These are phyloP conservation scores for Spheniscus mendiculus DNA, from an alignment of 2,113 vertebrate genomes.

Conservation along the genomic window DNA sequence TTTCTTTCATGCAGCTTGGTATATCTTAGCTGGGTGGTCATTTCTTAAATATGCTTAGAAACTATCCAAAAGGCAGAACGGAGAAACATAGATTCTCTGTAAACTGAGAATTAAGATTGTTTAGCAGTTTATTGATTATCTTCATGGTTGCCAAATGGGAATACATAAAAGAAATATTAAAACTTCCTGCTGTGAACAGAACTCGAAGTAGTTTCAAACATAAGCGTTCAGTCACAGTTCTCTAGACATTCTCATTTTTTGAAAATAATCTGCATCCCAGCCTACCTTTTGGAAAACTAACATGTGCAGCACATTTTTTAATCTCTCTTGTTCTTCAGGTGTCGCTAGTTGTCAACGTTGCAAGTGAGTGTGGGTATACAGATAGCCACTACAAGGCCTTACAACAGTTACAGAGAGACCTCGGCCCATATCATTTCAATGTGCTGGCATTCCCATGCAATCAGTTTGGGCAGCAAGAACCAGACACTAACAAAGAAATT, in stretches of 20 bases:
- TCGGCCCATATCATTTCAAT: conserved; percentile 92
- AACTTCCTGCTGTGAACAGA: neutral
- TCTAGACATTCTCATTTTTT: neutral
- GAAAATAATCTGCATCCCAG: neutral
- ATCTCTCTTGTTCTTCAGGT: conserved; percentile 75
- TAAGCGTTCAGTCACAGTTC: neutral
- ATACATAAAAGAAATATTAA: neutral
- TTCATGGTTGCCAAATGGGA: neutral
- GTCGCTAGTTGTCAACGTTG: conserved; percentile 93
- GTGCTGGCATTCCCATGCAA: conserved; percentile 97
- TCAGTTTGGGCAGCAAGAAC: conserved; percentile 97
- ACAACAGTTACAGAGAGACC: conserved; percentile 91
- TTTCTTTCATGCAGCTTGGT: neutral
- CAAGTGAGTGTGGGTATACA: conserved; percentile 94
- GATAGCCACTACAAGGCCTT: conserved; percentile 90
- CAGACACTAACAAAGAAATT: conserved; percentile 91
- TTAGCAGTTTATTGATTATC: neutral
- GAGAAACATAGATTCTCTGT: neutral
- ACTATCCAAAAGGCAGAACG: neutral
- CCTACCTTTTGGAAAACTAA: neutral
- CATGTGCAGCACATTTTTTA: neutral
- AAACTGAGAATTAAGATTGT: neutral
- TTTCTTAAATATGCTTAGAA: neutral
- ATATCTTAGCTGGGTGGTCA: neutral
- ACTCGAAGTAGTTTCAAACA: neutral